These are phyloP conservation scores for Tachysurus vachellii DNA, from an alignment of 2,113 vertebrate genomes.

Conservation along the genomic window DNA sequence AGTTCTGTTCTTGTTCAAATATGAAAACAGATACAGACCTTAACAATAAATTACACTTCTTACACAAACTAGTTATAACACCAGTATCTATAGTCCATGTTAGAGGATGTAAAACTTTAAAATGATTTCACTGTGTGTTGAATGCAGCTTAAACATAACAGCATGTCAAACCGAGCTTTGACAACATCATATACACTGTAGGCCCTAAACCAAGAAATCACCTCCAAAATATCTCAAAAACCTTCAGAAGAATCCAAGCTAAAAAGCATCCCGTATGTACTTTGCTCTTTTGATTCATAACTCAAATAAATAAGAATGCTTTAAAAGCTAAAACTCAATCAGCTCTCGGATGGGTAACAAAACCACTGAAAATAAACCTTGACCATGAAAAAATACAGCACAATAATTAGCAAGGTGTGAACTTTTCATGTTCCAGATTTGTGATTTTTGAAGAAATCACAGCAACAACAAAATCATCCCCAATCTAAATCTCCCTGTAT, in stretches of 20 bases:
- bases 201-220: constrained; percentile 46
- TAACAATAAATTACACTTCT: neutral
- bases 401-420: neutral
- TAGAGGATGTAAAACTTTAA: neutral
- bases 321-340: neutral
- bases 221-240: constrained; percentile 44
- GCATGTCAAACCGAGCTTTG: neutral
- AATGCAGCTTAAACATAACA: neutral
- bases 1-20: no score
- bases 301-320: neutral
- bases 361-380: constrained; percentile 19
- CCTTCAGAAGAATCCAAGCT: neutral
- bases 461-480: neutral
- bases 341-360: neutral
- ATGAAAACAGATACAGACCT: neutral
- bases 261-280: neutral
- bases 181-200: neutral
- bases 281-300: neutral
- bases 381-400: neutral
- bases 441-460: neutral
- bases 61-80: neutral
- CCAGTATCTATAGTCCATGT: neutral
- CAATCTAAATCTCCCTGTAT: neutral
- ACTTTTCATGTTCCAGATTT: neutral
- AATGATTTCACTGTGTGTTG: neutral